Percentiles rank a stretch among this genome's conserved stretches.
Evolutionary conservation across 2,888 invertebrate species (phyloP).

Genomic region (Corythucha ciliata): DNA sequence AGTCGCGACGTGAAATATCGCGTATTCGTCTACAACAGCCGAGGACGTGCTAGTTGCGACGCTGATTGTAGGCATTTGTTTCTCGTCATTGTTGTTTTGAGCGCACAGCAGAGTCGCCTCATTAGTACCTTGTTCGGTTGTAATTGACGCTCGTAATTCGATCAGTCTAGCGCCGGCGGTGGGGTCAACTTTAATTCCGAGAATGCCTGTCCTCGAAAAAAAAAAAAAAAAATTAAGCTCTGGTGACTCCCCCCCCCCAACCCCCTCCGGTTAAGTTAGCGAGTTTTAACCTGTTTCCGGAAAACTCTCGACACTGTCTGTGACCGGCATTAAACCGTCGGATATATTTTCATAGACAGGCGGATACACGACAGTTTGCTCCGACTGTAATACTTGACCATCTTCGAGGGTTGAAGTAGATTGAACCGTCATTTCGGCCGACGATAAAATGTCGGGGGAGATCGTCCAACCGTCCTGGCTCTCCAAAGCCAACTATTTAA

Average conservation of each 20-base stretch:
- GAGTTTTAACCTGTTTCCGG: neutral
- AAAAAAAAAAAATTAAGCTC: no score
- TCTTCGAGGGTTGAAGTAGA: neutral
- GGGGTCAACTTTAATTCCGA: neutral
- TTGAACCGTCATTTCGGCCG: neutral
- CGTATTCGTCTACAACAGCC: slow-evolving; percentile 44
- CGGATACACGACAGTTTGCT: neutral
- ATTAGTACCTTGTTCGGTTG: neutral
- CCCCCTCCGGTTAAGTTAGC: no score
- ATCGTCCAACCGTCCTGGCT: no score
- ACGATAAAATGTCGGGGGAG: no score
- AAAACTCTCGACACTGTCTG: neutral
- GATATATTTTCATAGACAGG: neutral
- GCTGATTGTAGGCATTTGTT: slow-evolving; percentile 2
- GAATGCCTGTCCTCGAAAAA: no score
- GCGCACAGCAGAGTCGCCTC: slow-evolving; percentile 1
- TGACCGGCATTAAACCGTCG: neutral
- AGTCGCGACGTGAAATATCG: slow-evolving; percentile 46
- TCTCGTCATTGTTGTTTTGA: neutral
- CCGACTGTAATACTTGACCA: neutral
- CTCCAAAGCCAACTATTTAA: no score
- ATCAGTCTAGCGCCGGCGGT: neutral
- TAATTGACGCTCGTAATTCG: neutral
- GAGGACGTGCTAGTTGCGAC: slow-evolving; percentile 16
- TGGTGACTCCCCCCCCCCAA: no score